Percentiles rank a stretch among this genome's conserved stretches.
Conservation (phyloP, 2,888 invertebrate species). For the Drosophila cyrtoloma region DNA sequence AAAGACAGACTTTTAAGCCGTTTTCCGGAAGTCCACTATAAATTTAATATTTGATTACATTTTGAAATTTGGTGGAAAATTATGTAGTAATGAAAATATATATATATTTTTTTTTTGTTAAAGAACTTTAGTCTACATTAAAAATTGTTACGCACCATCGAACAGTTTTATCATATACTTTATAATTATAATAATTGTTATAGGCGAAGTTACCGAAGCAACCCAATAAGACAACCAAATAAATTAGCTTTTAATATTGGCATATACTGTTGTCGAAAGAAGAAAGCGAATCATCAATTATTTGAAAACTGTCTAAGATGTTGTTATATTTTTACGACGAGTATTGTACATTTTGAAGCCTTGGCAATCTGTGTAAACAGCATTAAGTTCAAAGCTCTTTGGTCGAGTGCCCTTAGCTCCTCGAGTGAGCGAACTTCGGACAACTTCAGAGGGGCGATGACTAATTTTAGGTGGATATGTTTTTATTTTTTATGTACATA, state of each 20-base stretch:
- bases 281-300: background rate
- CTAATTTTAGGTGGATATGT: constrained; percentile 16
- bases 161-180: background rate
- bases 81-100: background rate
- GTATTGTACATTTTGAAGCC: background rate
- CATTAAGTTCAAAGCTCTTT: constrained; percentile 9
- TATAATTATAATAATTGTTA: background rate
- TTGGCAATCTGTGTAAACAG: background rate
- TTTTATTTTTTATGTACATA: constrained; percentile 20
- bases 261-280: background rate
- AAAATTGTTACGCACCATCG: background rate
- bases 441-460: constrained; percentile 20
- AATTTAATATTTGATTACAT: background rate
- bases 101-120: background rate
- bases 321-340: background rate
- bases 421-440: constrained; percentile 10
- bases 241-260: background rate
- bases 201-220: background rate
- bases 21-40: background rate
- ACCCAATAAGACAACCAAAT: background rate
- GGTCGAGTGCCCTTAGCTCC: background rate
- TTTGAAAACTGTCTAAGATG: background rate
- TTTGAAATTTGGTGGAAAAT: background rate
- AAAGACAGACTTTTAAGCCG: background rate
- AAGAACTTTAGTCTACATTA: background rate